Evolutionary conservation across 2,888 invertebrate genomes (phyloP), one percentile per base, ranked within the genome.

Genomic region (Ormyrus labotus): DNA sequence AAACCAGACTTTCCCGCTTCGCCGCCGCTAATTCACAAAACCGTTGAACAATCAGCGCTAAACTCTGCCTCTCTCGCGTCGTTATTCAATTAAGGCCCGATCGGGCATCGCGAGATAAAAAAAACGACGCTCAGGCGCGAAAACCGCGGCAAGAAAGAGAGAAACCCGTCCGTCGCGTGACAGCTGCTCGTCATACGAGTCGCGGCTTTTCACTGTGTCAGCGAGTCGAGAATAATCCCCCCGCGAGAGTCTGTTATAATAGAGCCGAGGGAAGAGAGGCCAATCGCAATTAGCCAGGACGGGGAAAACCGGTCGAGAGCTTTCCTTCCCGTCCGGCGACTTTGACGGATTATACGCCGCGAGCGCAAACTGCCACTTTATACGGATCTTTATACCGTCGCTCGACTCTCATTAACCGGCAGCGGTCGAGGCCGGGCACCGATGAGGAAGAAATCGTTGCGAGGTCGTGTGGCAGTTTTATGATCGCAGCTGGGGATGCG

Each of bases 241-340:
- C 34, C 34, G 34, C 34, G 34, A 65, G 51, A 19, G 10, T 6
- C 50, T 6, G 5, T 64, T 64, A 13, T 53, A 13, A 10, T 6
- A 6, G 48, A 2, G 48, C 34, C 34, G n/a, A 1, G 5, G 60
- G 45, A 5, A 58, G 11, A 45, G 71, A 51, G 19, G 53, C 3
- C 64, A 65, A 63, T 57, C 6, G 64, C 65, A 60, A 65, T 51
- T 68, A 75, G 61, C 61, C 5, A 45, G 51, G 19, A 2, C 6
- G 58, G 8, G 53, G 57, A 47, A 68, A 78, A 78, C 68, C 73
- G 67, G 68, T 78, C 55, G 13, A 13, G 11, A 53, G 34, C 11
- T 34, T n/a, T 50, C 64, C 65, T 70, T 72, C 61, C 19, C 58
- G 67, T 58, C 13, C 45, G 74, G 45, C 47, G n/a, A 47, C 61